A percentile compares a stretch with the other conserved stretches of the same genome.
Evolutionary conservation across 1,140 invertebrate genomes (phyloP).

Genomic region (Fopius arisanus): DNA sequence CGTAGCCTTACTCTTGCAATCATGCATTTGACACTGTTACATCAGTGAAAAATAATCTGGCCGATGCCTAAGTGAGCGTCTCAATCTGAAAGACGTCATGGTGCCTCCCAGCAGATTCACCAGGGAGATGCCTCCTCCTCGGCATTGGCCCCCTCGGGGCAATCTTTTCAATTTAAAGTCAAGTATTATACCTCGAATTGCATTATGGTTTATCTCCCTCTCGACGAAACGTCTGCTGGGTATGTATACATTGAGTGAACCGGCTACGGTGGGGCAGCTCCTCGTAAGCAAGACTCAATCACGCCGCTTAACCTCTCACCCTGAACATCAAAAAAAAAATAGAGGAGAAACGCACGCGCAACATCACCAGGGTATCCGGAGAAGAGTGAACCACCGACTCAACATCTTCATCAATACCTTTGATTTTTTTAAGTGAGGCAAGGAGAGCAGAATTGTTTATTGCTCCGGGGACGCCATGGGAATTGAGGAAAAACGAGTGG

Average conservation of each 20-base stretch:
- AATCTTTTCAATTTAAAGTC: slow-evolving; percentile 68
- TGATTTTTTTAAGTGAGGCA: neutral
- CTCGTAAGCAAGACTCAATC: slow-evolving; percentile 65
- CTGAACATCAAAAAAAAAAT: slow-evolving; percentile 15
- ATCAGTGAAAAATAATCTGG: neutral
- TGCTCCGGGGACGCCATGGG: no score
- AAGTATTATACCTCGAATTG: slow-evolving; percentile 66
- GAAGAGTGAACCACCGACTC: neutral
- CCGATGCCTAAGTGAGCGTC: slow-evolving; percentile 3
- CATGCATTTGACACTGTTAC: neutral
- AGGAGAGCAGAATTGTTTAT: no score
- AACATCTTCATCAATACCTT: slow-evolving; percentile 20
- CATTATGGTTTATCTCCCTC: slow-evolving; percentile 59
- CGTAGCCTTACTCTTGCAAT: neutral
- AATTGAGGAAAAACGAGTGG: no score
- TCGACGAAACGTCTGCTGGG: neutral
- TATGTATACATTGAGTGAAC: slow-evolving; percentile 40
- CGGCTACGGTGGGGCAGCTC: slow-evolving; percentile 60
- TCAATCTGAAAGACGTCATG: slow-evolving; percentile 31
- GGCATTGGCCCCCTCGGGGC: slow-evolving; percentile 58
- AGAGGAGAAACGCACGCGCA: neutral
- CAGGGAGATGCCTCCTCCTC: slow-evolving; percentile 46
- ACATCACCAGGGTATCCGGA: neutral
- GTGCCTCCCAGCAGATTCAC: slow-evolving; percentile 13
- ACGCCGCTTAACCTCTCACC: slow-evolving; percentile 65